These are phyloP conservation scores for Calameuta pallipes DNA, from an alignment of 2,888 invertebrate genomes.

Conservation along the genomic window DNA sequence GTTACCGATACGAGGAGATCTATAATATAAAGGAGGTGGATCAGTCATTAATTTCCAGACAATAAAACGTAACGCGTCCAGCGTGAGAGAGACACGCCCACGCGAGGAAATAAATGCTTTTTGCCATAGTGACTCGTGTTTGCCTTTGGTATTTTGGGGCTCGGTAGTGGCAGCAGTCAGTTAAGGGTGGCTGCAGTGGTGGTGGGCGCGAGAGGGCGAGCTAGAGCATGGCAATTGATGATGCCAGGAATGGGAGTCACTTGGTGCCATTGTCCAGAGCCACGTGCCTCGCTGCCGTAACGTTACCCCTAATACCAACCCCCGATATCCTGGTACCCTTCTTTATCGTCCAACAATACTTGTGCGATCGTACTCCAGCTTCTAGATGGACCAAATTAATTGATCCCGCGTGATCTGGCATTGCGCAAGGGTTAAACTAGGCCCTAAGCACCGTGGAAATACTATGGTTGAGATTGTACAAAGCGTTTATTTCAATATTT, in stretches of 20 bases:
- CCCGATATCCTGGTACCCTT: conserved; percentile 22
- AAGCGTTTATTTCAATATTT: conserved; percentile 29
- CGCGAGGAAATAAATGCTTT: conserved; percentile 51
- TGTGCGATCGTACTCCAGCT: conserved; percentile 16
- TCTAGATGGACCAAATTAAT: conserved; percentile 56
- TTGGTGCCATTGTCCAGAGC: conserved; percentile 56
- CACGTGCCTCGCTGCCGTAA: conserved; percentile 52
- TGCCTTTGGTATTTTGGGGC: conserved; percentile 62
- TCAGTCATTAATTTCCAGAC: conserved; percentile 62
- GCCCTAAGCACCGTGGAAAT: conserved; percentile 60
- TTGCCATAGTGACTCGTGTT: conserved; percentile 58
- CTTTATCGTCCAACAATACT: neutral
- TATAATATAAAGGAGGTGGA: neutral
- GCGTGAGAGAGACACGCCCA: conserved; percentile 65
- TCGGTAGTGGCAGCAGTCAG: conserved; percentile 40
- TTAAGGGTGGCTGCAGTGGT: conserved; percentile 8
- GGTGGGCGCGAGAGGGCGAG: conserved; percentile 31
- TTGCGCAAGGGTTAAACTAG: conserved; percentile 27
- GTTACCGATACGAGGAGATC: neutral
- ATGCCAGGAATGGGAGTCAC: conserved; percentile 54
- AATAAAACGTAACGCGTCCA: conserved; percentile 51
- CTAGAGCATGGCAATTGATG: conserved; percentile 60
- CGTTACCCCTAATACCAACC: conserved; percentile 32
- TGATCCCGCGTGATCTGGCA: conserved; percentile 61
- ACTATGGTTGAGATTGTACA: conserved; percentile 15